These are phyloP conservation scores for Branchinecta lindahli DNA, from an alignment of 1,140 invertebrate species.

Conservation along the genomic window DNA sequence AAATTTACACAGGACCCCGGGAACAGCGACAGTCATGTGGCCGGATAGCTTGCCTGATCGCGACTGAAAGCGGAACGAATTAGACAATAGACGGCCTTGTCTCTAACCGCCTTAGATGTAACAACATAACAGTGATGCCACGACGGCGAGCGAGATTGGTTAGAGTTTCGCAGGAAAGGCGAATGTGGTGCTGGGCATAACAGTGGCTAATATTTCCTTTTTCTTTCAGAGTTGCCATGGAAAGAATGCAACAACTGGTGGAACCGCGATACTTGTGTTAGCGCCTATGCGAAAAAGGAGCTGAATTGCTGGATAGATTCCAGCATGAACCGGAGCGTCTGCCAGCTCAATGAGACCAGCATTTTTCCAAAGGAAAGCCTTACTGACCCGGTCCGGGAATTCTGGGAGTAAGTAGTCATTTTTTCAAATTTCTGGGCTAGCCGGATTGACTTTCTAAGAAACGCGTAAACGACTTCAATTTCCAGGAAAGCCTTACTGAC, in stretches of 20 bases:
- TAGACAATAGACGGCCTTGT: no score
- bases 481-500: conserved; percentile 51
- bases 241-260: conserved; percentile 83
- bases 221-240: conserved; percentile 71
- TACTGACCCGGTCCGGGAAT: conserved; percentile 83
- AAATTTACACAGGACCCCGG: no score
- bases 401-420: conserved; percentile 64
- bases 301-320: conserved; percentile 31
- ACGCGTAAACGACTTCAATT: conserved; percentile 44
- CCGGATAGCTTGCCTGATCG: no score
- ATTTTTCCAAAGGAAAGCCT: conserved; percentile 45
- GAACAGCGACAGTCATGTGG: no score
- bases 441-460: conserved; percentile 15
- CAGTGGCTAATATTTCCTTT: not conserved
- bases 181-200: no score
- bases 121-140: no score
- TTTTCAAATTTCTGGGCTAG: not conserved
- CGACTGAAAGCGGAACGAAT: no score
- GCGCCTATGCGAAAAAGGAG: conserved; percentile 54
- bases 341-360: conserved; percentile 49
- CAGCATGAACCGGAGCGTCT: conserved; percentile 40
- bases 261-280: conserved; percentile 70
- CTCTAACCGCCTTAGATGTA: no score
- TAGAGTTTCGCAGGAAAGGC: no score
- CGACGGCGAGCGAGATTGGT: no score